Percentiles rank a stretch among this genome's conserved stretches.
These are phyloP conservation scores for Drosophila sp. DNA, from an alignment of 1,140 invertebrate species.

Conservation along the genomic window DNA sequence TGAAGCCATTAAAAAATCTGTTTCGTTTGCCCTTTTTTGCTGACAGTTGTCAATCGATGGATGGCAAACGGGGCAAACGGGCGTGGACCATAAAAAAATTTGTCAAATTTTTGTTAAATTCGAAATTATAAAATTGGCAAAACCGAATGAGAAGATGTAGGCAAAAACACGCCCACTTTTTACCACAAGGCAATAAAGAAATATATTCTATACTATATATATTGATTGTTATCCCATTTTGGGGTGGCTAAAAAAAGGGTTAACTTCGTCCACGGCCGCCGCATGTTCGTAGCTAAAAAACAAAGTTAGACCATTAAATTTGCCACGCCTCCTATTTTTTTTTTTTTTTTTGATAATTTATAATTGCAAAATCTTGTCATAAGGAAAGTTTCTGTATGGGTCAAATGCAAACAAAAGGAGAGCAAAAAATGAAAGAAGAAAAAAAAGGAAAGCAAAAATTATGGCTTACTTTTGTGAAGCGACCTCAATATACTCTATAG, in stretches of 20 bases:
- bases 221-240: constrained; percentile 31
- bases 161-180: constrained; percentile 49
- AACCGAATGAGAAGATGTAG: constrained; percentile 17
- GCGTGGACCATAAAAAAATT: constrained; percentile 61
- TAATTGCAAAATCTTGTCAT: constrained; percentile 74
- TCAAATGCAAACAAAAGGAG: constrained; percentile 12
- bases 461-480: too few species aligned
- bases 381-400: constrained; percentile 15
- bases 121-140: constrained; percentile 68
- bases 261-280: constrained; percentile 28
- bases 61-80: constrained; percentile 19
- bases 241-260: constrained; percentile 54
- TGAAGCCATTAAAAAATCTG: constrained; percentile 74
- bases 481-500: neutral
- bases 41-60: constrained; percentile 69
- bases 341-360: constrained; percentile 43
- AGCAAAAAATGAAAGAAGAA: neutral
- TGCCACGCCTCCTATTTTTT: constrained; percentile 31
- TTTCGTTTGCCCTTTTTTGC: constrained; percentile 36
- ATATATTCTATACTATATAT: constrained; percentile 27
- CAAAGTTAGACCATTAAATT: constrained; percentile 77
- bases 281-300: constrained; percentile 39
- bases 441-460: neutral
- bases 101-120: constrained; percentile 28
- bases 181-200: neutral